These are phyloP conservation scores for Microcebus griseorufus DNA, from an alignment of 2,113 vertebrate genomes.

Conservation along the genomic window DNA sequence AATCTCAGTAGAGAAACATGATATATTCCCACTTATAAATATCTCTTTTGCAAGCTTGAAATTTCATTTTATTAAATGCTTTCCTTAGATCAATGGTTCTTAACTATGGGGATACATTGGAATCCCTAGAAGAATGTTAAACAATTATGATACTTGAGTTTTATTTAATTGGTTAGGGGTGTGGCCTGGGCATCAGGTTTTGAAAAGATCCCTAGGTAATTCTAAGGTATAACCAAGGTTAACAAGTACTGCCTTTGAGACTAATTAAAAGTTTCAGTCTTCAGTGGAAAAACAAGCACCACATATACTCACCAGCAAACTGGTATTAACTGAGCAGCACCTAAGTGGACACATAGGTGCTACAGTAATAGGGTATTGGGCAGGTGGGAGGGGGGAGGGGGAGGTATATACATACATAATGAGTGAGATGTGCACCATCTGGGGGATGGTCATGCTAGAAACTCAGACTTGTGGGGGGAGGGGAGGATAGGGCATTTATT, in stretches of 20 bases:
- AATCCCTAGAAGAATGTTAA: conserved; percentile 26
- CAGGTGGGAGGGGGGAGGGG: too few species aligned
- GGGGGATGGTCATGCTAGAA: too few species aligned
- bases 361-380: too few species aligned
- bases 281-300: not conserved
- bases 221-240: not conserved
- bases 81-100: not conserved
- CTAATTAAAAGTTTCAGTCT: conserved; percentile 43
- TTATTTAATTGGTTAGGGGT: not conserved
- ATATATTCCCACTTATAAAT: not conserved
- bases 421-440: too few species aligned
- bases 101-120: not conserved
- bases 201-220: conserved; percentile 5
- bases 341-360: too few species aligned
- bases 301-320: too few species aligned
- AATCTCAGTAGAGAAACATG: not conserved
- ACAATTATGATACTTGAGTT: not conserved
- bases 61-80: conserved; percentile 42
- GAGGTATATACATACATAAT: too few species aligned
- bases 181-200: conserved; percentile 6
- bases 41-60: not conserved
- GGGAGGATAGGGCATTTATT: too few species aligned
- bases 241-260: conserved; percentile 5
- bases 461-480: too few species aligned
- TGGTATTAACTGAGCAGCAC: too few species aligned